Evolutionary conservation across 2,113 vertebrate genomes (phyloP).

Genomic region (Rhinoderma darwinii): DNA sequence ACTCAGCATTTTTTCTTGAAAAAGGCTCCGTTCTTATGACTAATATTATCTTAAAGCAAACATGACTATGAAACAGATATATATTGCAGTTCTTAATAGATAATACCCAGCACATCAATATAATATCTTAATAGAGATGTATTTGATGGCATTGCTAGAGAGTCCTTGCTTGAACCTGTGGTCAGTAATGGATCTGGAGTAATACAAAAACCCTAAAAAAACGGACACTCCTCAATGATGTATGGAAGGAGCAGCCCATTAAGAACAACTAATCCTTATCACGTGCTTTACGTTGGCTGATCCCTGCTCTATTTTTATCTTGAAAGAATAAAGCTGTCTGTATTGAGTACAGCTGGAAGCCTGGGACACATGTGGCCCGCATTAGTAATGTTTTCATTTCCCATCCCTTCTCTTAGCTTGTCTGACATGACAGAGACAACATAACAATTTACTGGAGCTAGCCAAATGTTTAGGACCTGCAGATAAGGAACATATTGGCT

Average conservation of each 20-base stretch:
- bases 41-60: neutral
- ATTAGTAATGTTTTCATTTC: slow-evolving; percentile 15
- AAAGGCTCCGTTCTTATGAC: neutral
- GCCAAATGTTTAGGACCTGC: neutral
- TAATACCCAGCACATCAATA: neutral
- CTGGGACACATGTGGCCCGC: slow-evolving; percentile 20
- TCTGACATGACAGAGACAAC: slow-evolving; percentile 31
- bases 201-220: neutral
- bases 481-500: neutral
- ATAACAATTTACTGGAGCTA: neutral
- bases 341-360: slow-evolving; percentile 30
- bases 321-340: slow-evolving; percentile 29
- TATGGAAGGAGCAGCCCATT: slow-evolving; percentile 3
- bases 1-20: neutral
- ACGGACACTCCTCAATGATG: slow-evolving; percentile 1
- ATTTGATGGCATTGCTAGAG: neutral
- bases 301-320: slow-evolving; percentile 22
- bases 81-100: neutral
- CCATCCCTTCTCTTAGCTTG: neutral
- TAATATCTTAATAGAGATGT: neutral
- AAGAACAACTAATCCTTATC: slow-evolving; percentile 44
- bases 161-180: slow-evolving; percentile 1
- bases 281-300: slow-evolving; percentile 9
- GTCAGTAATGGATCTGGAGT: neutral
- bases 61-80: neutral